Evolutionary conservation across 1,140 invertebrate genomes (phyloP), one percentile per base, ranked within the genome.

Genomic region (Orchesella cincta): DNA sequence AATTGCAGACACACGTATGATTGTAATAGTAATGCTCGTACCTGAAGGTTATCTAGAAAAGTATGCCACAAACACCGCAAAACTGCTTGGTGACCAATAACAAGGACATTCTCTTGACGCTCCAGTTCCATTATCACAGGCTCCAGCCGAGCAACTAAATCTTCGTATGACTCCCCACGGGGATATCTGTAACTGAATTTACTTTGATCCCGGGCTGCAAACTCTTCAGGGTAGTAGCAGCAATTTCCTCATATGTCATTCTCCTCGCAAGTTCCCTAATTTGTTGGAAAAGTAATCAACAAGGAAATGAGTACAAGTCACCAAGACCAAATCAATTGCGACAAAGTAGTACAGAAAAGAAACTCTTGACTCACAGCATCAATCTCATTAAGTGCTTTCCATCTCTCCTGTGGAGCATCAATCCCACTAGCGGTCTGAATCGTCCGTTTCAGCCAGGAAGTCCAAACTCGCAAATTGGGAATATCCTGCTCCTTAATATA

Each of bases 221-320:
- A 99, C 84, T 99, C 98, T 73, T 94, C 93, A 0, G 98, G 98
- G 87, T 94, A 98, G 95, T 93, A 71, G 91, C 90, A 80, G 95
- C 91, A 78, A 99, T 99, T 86, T 99, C 96, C 84, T 98, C 95
- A 83, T 99, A 99, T 0, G 97, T 99, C 93, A 99, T 96, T 85
- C 97, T 98, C 97, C 86, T 99, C 98, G 86, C 98, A 99, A 78
- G 98, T 98, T 70, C 98, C 98, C 86, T 99, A 98, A 86, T 97
- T 99, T 78, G 98, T 98, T 64, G 98, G 98, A 95, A 96, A 39
- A 77, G 34, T 52, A 78, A 54, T 52, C 57, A 64, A 73, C n/a
- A 33, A 76, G 75, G 20, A 16, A 31, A 31, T 57, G 64, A 18
- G 18, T 34, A 78, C 26, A 73, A 28, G 29, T 35, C 33, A n/a